Percentiles rank a stretch among this genome's conserved stretches.
phyloP scores from a whole-genome alignment of 1,140 invertebrate species.

The Drosophila ohnishii region DNA sequence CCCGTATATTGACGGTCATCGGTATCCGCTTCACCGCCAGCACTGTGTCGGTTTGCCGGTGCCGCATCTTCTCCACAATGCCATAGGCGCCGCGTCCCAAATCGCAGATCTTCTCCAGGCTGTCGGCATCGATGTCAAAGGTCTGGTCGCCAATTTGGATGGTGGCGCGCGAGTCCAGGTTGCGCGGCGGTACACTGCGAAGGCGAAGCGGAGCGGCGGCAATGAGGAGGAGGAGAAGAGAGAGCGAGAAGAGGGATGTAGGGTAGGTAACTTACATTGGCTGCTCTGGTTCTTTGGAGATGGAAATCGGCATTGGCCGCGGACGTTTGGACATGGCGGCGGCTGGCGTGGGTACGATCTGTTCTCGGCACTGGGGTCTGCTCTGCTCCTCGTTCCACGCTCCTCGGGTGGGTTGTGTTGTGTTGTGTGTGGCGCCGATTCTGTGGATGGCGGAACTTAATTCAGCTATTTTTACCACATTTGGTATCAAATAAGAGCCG shows the following conservation, averaged over 20 bases:
- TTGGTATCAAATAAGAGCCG: constrained; percentile 50
- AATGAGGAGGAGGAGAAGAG: background rate
- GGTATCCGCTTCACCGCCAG: constrained; percentile 99
- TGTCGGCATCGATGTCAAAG: constrained; percentile 96
- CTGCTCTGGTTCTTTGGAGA: constrained; percentile 54
- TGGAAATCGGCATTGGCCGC: constrained; percentile 43
- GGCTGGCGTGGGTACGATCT: constrained; percentile 18
- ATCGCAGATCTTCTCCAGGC: constrained; percentile 93
- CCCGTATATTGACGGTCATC: constrained; percentile 95
- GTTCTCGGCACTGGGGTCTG: constrained; percentile 14
- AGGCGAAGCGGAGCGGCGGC: background rate
- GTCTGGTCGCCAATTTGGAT: constrained; percentile 93
- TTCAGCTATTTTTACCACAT: constrained; percentile 74
- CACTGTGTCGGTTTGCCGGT: constrained; percentile 92
- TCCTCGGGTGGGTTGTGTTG: constrained; percentile 5
- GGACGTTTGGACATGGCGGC: constrained; percentile 65
- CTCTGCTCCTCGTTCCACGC: constrained; percentile 22
- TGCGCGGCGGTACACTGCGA: constrained; percentile 85
- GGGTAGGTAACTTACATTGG: constrained; percentile 58
- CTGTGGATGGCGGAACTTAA: constrained; percentile 34
- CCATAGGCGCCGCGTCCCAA: constrained; percentile 98
- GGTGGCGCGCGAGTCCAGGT: constrained; percentile 92
- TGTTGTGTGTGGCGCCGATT: constrained; percentile 25
- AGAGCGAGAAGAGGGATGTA: background rate
- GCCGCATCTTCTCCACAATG: constrained; percentile 97